These are phyloP conservation scores for Agrotis exclamationis DNA, from an alignment of 2,888 invertebrate genomes.

Conservation along the genomic window DNA sequence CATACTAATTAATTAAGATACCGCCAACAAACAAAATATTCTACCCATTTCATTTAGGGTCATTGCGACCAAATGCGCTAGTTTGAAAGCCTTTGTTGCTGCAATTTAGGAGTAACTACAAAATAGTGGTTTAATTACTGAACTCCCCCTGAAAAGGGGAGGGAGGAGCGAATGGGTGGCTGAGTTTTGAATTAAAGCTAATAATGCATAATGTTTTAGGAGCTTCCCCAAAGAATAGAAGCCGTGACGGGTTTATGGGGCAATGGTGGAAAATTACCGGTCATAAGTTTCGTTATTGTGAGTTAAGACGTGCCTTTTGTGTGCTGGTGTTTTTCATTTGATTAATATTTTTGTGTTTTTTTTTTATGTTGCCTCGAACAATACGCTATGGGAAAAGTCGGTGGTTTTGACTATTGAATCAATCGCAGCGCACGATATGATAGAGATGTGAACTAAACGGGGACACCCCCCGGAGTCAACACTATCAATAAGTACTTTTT, in stretches of 20 bases:
- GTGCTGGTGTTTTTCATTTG: constrained; percentile 12
- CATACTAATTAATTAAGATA: background rate
- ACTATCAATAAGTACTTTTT: no score
- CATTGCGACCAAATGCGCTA: constrained; percentile 31
- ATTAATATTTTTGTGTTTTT: constrained; percentile 8
- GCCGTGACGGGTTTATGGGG: constrained; percentile 41
- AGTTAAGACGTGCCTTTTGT: constrained; percentile 27
- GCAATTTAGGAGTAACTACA: constrained; percentile 63
- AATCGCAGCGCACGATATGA: no score
- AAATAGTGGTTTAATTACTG: constrained; percentile 64
- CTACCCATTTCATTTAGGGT: constrained; percentile 9
- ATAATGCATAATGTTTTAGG: constrained; percentile 58
- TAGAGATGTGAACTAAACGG: no score
- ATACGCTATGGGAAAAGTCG: no score
- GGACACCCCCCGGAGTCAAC: no score
- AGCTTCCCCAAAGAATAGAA: constrained; percentile 43
- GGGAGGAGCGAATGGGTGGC: constrained; percentile 32
- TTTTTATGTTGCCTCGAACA: no score
- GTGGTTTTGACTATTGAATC: no score
- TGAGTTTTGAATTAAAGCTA: constrained; percentile 61
- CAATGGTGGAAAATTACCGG: constrained; percentile 24
- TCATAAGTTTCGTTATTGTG: constrained; percentile 48
- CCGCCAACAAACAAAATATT: constrained; percentile 41
- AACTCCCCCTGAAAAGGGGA: constrained; percentile 26
- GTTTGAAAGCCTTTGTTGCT: constrained; percentile 53